These are phyloP conservation scores for Drosophila seguyi DNA, from an alignment of 1,140 invertebrate species.

Conservation along the genomic window DNA sequence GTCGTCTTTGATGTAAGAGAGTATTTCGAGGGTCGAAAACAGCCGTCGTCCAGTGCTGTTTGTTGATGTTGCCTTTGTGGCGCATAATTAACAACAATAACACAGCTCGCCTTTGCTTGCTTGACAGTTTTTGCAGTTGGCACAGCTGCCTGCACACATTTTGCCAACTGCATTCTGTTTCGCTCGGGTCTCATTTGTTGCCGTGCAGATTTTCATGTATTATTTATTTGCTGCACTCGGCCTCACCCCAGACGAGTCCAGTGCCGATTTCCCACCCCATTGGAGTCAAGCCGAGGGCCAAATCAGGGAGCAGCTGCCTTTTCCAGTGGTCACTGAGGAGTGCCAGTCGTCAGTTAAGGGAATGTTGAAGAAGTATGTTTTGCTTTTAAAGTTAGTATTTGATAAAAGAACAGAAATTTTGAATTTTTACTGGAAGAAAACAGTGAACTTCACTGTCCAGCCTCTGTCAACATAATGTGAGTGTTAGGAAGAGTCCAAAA, in stretches of 20 bases:
- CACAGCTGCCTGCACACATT: constrained; percentile 53
- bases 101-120: constrained; percentile 51
- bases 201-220: constrained; percentile 53
- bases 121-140: constrained; percentile 64
- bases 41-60: constrained; percentile 2
- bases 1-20: not conserved
- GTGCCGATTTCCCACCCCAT: constrained; percentile 20
- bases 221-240: constrained; percentile 60
- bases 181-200: constrained; percentile 28
- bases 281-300: not conserved
- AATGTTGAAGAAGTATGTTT: constrained; percentile 8
- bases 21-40: constrained; percentile 15
- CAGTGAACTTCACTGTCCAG: not conserved
- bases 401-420: not conserved
- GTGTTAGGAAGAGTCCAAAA: no score
- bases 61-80: constrained; percentile 47
- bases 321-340: constrained; percentile 17
- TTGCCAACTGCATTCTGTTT: constrained; percentile 39
- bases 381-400: not conserved
- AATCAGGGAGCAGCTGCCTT: constrained; percentile 40
- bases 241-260: constrained; percentile 26
- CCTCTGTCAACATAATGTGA: not conserved
- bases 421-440: no score
- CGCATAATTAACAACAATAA: constrained; percentile 73
- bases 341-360: constrained; percentile 28